phyloP scores from a whole-genome alignment of 1,140 invertebrate species.

The Musca vetustissima region DNA sequence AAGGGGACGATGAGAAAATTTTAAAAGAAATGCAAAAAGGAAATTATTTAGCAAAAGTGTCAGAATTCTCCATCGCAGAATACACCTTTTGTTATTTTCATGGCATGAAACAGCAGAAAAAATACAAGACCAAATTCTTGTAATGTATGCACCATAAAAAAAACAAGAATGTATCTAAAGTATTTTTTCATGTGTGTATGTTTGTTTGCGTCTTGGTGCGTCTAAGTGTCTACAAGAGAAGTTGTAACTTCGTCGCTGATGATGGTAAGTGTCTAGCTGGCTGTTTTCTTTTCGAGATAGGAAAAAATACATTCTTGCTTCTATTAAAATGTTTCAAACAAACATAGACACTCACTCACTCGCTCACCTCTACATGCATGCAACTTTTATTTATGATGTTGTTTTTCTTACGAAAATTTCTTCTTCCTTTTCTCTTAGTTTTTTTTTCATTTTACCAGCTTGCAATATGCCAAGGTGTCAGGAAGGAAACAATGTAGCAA shows the following conservation, averaged over 20 bases:
- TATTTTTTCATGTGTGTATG: slow-evolving; percentile 16
- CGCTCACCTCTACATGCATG: no score
- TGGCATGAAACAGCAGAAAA: neutral
- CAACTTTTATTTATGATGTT: slow-evolving; percentile 22
- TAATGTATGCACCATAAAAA: no score
- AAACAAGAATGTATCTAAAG: no score
- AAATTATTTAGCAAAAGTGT: slow-evolving; percentile 32
- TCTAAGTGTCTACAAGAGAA: neutral
- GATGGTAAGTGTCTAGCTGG: no score
- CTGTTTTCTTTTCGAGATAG: neutral
- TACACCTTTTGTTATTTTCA: neutral
- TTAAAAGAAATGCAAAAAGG: slow-evolving; percentile 17
- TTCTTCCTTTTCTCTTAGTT: no score
- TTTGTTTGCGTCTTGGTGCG: neutral
- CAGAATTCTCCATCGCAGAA: slow-evolving; percentile 15
- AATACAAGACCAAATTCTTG: no score
- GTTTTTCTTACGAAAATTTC: slow-evolving; percentile 13
- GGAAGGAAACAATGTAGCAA: slow-evolving; percentile 21
- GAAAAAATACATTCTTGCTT: neutral
- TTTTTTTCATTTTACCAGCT: slow-evolving; percentile 13
- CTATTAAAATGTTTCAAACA: slow-evolving; percentile 7
- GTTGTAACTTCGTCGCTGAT: no score
- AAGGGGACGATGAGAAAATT: neutral
- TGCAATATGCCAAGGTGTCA: slow-evolving; percentile 23
- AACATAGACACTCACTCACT: no score